Conservation (phyloP, 1,140 invertebrate genomes). For the Linepithema humile region DNA sequence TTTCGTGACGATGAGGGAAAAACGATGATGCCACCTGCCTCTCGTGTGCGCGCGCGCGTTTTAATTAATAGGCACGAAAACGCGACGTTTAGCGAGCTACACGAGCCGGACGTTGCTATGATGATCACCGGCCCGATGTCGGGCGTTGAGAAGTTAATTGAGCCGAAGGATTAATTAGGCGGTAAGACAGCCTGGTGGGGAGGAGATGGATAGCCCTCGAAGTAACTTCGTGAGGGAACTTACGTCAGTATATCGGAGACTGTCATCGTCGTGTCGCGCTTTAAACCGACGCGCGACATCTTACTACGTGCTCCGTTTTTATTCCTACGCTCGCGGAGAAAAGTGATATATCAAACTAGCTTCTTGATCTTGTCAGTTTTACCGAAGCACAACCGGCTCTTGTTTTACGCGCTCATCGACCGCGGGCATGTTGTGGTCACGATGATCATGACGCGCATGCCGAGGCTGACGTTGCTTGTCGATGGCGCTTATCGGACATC, state of each 20-base stretch:
- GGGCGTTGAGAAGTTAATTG: slow-evolving; percentile 49
- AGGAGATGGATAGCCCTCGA: slow-evolving; percentile 49
- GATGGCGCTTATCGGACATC: slow-evolving; percentile 59
- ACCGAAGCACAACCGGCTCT: neutral
- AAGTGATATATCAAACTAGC: slow-evolving; percentile 52
- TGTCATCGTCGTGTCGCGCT: slow-evolving; percentile 42
- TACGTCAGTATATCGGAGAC: slow-evolving; percentile 44
- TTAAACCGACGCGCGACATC: slow-evolving; percentile 57
- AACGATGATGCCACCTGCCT: slow-evolving; percentile 47
- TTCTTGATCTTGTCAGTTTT: slow-evolving; percentile 48
- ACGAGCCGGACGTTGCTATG: slow-evolving; percentile 25
- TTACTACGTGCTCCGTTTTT: slow-evolving; percentile 48
- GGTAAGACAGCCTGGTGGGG: slow-evolving; percentile 7
- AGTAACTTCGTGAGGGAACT: slow-evolving; percentile 8
- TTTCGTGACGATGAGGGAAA: slow-evolving; percentile 49
- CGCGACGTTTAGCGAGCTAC: slow-evolving; percentile 59
- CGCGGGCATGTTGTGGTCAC: slow-evolving; percentile 2
- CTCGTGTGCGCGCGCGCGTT: neutral
- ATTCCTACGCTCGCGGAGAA: slow-evolving; percentile 4
- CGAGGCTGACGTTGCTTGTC: slow-evolving; percentile 20
- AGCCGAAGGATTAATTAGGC: slow-evolving; percentile 63
- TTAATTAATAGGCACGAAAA: slow-evolving; percentile 70
- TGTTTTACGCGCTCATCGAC: slow-evolving; percentile 24
- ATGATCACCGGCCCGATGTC: slow-evolving; percentile 28
- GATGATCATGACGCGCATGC: slow-evolving; percentile 20